Evolutionary conservation across 2,113 vertebrate genomes (phyloP).

Genomic region (Cromileptes altivelis): DNA sequence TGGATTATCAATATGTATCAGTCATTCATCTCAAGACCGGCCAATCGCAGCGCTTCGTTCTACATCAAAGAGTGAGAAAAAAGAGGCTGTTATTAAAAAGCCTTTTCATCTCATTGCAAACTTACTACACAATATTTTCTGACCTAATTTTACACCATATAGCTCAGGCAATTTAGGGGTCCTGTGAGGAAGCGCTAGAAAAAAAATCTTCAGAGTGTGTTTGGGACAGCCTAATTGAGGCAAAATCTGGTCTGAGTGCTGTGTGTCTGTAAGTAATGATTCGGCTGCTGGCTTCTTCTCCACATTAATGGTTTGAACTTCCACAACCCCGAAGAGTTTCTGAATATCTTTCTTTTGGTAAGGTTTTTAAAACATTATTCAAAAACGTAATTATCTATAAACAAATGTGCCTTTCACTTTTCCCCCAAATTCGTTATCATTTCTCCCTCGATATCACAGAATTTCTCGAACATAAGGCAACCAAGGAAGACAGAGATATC

Average conservation of each 20-base stretch:
- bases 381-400: slow-evolving; percentile 8
- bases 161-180: slow-evolving; percentile 41
- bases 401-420: neutral
- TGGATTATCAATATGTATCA: slow-evolving; percentile 60
- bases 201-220: slow-evolving; percentile 17
- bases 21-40: slow-evolving; percentile 50
- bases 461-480: neutral
- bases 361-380: slow-evolving; percentile 7
- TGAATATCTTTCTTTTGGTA: slow-evolving; percentile 4
- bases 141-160: slow-evolving; percentile 65
- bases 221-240: slow-evolving; percentile 48
- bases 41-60: slow-evolving; percentile 54
- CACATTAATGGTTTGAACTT: slow-evolving; percentile 32
- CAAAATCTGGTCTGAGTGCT: slow-evolving; percentile 23
- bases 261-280: slow-evolving; percentile 43
- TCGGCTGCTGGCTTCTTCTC: slow-evolving; percentile 22
- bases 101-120: slow-evolving; percentile 68
- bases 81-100: slow-evolving; percentile 48
- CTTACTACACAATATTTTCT: slow-evolving; percentile 64
- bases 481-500: neutral
- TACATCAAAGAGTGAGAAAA: slow-evolving; percentile 60
- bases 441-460: no score
- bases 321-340: neutral
- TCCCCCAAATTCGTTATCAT: neutral
- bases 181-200: slow-evolving; percentile 41